Base-by-base conservation (phyloP, 2,888 invertebrate genomes). In the Eremobia ochroleuca region DNA sequence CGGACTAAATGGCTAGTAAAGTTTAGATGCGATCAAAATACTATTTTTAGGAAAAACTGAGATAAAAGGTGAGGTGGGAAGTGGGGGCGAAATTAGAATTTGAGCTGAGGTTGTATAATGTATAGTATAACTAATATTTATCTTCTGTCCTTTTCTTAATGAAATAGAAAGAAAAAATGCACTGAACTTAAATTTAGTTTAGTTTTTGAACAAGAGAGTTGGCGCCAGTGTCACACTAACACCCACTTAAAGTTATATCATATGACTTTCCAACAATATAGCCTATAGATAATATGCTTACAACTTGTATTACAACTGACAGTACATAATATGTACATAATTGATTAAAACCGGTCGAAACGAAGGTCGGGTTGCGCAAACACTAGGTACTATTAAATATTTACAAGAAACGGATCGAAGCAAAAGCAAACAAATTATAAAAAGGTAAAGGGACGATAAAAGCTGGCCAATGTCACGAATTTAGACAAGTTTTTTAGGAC, bases 31-130 rank as follows among this genome's bases (percentile, higher is more conserved):
- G 86, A 85, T 84, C 86, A 73, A 84, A 77, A 79, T 58, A 73
- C 87, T 90, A 90, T 90, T 90, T 90, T 88, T 90, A 90, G 86
- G 87, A 81, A 71, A 85, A 80, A 77, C 69, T 88, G 81, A n/a
- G n/a, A n/a, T n/a, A n/a, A n/a, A n/a, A n/a, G n/a, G n/a, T n/a
- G n/a, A n/a, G n/a, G n/a, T n/a, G n/a, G n/a, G n/a, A n/a, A n/a
- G n/a, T n/a, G n/a, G n/a, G n/a, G n/a, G n/a, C n/a, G n/a, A n/a
- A n/a, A n/a, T n/a, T n/a, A n/a, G n/a, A n/a, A n/a, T n/a, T n/a
- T n/a, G n/a, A n/a, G n/a, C n/a, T n/a, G n/a, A n/a, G n/a, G n/a
- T n/a, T n/a, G n/a, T n/a, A n/a, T n/a, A n/a, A n/a, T n/a, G n/a
- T n/a, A n/a, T n/a, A n/a, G n/a, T n/a, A n/a, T n/a, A n/a, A n/a